These are phyloP conservation scores for Vulpes ferrilata DNA, from an alignment of 2,113 vertebrate genomes.

Conservation along the genomic window DNA sequence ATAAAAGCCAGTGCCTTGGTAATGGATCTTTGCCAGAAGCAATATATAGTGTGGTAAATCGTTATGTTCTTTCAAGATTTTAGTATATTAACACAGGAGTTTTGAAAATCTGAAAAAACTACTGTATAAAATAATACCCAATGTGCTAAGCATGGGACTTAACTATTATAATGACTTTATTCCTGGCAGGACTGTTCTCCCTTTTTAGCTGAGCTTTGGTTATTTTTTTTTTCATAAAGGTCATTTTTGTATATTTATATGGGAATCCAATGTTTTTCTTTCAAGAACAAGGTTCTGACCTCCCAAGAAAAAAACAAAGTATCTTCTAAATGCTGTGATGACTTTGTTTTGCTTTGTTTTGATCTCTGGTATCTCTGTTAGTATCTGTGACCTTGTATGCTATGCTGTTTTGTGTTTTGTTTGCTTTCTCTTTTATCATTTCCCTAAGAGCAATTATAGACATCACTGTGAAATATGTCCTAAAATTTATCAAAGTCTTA, in stretches of 20 bases:
- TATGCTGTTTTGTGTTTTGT: not conserved
- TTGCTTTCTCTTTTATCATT: not conserved
- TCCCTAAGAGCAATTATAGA: not conserved
- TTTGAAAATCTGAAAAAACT: not conserved
- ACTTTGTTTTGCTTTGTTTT: conserved; percentile 41
- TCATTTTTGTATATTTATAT: not conserved
- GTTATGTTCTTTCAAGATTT: not conserved
- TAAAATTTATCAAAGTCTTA: not conserved
- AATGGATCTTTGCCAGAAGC: not conserved
- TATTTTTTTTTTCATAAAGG: not conserved
- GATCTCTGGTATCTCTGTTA: not conserved
- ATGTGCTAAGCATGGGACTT: not conserved
- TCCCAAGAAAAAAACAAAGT: not conserved
- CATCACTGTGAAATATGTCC: conserved; percentile 15
- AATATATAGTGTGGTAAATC: not conserved
- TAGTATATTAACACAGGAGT: not conserved
- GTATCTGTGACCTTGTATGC: not conserved
- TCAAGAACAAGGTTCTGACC: not conserved
- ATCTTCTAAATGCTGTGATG: not conserved
- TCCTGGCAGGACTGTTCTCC: not conserved
- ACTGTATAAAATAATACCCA: not conserved
- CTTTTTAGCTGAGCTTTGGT: not conserved
- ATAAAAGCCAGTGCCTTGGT: not conserved
- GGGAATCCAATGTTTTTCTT: not conserved
- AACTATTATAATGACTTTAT: not conserved